Evolutionary conservation across 2,888 invertebrate species (phyloP).

Genomic region (Gari tellinella): DNA sequence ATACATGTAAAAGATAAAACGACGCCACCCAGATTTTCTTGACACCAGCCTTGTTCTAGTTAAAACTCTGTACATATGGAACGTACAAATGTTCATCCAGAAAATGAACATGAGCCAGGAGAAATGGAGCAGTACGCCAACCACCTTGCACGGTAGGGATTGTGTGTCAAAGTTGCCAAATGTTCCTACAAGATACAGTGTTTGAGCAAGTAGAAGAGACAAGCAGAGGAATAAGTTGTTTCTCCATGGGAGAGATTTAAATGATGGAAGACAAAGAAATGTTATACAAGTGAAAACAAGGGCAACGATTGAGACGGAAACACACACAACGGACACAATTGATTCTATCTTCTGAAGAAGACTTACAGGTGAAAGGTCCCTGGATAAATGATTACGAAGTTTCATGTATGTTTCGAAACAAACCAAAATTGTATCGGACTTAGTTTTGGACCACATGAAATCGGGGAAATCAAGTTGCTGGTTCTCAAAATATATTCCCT

Average conservation of each 20-base stretch:
- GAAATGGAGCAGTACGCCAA: constrained; percentile 35
- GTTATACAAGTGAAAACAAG: constrained; percentile 26
- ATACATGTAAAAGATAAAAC: constrained; percentile 12
- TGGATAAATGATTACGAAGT: neutral
- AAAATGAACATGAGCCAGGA: constrained; percentile 33
- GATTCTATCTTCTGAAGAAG: neutral
- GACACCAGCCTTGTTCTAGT: constrained; percentile 10
- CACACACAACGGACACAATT: constrained; percentile 4
- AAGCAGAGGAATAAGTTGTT: constrained; percentile 31
- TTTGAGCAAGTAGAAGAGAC: constrained; percentile 32
- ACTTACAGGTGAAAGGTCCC: neutral
- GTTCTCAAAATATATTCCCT: too few species aligned
- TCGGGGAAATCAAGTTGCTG: too few species aligned
- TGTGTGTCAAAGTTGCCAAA: neutral
- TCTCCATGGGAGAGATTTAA: constrained; percentile 32
- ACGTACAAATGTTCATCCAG: constrained; percentile 40
- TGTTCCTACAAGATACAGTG: constrained; percentile 16
- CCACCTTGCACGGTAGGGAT: constrained; percentile 7
- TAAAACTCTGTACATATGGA: constrained; percentile 46
- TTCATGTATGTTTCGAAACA: constrained; percentile 12
- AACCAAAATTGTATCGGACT: neutral
- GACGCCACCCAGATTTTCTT: neutral
- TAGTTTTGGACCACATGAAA: too few species aligned
- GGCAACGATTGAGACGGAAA: constrained; percentile 28
- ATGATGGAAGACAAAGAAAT: constrained; percentile 19